Base-by-base conservation (phyloP, 2,888 invertebrate species). In the Empis stercorea region DNA sequence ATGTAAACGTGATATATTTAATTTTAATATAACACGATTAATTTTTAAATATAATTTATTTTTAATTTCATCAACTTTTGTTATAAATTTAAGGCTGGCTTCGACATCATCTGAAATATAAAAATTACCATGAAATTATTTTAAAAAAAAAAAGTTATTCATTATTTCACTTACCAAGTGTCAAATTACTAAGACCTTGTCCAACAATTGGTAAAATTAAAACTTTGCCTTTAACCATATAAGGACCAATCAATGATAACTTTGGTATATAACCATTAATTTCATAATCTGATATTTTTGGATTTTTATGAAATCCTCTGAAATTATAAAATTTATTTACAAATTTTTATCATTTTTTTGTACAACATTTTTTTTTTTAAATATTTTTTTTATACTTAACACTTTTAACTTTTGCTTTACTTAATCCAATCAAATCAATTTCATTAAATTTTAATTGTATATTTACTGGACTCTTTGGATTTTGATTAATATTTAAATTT, bases 181-280 rank as follows among this genome's bases (percentile, higher is more conserved):
- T 17, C 11, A 65, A 57, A 47, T 55, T 37, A 2, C 57, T 56
- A 0, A 47, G 23, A 10, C 66, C 66, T 1, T 56, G 51, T 34
- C 66, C 66, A 2, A 48, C 52, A 48, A 67, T 62, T 3, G 66
- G 64, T 30, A 66, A 44, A 30, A 64, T 57, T 1, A 66, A 45
- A 1, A 67, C 58, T 27, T 49, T 54, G 3, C 66, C 66, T 3
- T 62, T 56, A 0, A 63, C 48, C 13, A 43, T 48, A 34, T 68
- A 68, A 0, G 61, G 59, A 4, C 67, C 68, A 39, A 50, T 51
- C 0, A 66, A 39, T 0, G 30, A 23, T 1, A 66, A 36, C 50
- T 57, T 53, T 1, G 66, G 64, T 0, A 59, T 46, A 2, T 47
- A 30, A 27, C 53, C 47, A 0, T 57, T 45, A 2, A 67, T n/a